Evolutionary conservation across 2,113 vertebrate genomes (phyloP).

Genomic region (Nansenia antarctica): DNA sequence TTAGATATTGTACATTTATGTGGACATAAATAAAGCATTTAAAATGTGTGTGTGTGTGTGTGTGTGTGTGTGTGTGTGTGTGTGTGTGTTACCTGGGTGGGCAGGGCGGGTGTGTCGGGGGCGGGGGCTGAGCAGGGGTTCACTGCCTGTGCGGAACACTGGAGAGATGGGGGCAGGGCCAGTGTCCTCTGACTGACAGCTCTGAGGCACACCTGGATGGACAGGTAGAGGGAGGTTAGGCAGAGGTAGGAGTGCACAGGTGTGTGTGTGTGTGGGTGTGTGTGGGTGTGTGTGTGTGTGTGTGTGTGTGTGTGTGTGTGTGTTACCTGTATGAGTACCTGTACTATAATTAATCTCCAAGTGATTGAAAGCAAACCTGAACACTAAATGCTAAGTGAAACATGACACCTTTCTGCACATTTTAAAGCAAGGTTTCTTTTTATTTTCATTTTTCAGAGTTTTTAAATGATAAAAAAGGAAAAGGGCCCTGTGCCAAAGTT

Average conservation of each 20-base stretch:
- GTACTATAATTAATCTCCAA: too few relatives aligned
- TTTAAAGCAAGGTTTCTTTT: too few relatives aligned
- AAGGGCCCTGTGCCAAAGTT: too few relatives aligned
- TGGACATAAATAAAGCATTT: too few relatives aligned
- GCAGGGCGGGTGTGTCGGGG: conserved; percentile 21
- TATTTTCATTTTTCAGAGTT: too few relatives aligned
- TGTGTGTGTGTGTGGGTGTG: not conserved
- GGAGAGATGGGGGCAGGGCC: conserved; percentile 62
- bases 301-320: conserved; percentile 18
- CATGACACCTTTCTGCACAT: too few relatives aligned
- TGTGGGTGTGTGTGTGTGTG: conserved; percentile 61
- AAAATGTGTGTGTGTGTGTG: not conserved
- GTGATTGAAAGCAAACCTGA: too few relatives aligned
- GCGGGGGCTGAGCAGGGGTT: conserved; percentile 75
- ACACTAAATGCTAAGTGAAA: too few relatives aligned
- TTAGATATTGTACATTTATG: too few relatives aligned
- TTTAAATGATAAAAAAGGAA: too few relatives aligned
- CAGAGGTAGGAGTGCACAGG: not conserved
- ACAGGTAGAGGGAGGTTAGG: not conserved
- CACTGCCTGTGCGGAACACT: conserved; percentile 82
- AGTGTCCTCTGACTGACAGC: conserved; percentile 24
- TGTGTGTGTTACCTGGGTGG: conserved; percentile 35
- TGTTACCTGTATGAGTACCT: not conserved
- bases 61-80: not conserved
- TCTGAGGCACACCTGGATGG: conserved; percentile 57